Conservation (phyloP, 2,888 invertebrate species). For the Orthosia gracilis region DNA sequence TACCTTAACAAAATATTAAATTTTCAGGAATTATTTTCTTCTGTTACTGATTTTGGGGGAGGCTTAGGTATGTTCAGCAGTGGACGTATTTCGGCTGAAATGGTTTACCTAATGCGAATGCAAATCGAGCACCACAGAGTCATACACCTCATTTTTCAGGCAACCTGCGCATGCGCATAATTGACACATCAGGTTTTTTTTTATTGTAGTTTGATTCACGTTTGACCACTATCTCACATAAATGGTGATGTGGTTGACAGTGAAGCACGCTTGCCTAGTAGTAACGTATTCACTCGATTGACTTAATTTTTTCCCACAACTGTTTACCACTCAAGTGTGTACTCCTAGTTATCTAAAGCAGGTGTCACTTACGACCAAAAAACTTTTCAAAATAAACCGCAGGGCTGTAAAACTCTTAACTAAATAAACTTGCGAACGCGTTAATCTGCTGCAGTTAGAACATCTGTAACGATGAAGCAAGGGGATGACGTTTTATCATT, state of each 20-base stretch:
- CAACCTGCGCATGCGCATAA: slow-evolving; percentile 7
- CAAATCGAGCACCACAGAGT: background rate
- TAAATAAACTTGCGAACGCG: slow-evolving; percentile 87
- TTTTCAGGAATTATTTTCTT: background rate
- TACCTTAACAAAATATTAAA: too few relatives aligned
- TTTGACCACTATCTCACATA: too few relatives aligned
- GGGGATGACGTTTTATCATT: slow-evolving; percentile 79
- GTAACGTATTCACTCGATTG: too few relatives aligned
- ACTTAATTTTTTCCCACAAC: slow-evolving; percentile 52
- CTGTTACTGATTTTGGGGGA: too few relatives aligned
- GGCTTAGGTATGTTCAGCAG: too few relatives aligned
- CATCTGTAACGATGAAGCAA: slow-evolving; percentile 80
- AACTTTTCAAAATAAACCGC: slow-evolving; percentile 84
- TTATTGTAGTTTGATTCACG: too few relatives aligned
- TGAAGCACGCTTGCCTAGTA: too few relatives aligned
- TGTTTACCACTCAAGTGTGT: slow-evolving; percentile 56
- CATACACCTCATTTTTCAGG: background rate
- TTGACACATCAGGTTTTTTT: background rate
- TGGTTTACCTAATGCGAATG: background rate
- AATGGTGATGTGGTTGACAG: too few relatives aligned
- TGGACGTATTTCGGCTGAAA: too few relatives aligned
- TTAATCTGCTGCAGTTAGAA: slow-evolving; percentile 81
- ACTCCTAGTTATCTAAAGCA: slow-evolving; percentile 82
- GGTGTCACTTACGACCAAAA: slow-evolving; percentile 84
- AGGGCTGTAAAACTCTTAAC: slow-evolving; percentile 86